Base-by-base conservation (phyloP, 2,888 invertebrate species). In the Xestia xanthographa region DNA sequence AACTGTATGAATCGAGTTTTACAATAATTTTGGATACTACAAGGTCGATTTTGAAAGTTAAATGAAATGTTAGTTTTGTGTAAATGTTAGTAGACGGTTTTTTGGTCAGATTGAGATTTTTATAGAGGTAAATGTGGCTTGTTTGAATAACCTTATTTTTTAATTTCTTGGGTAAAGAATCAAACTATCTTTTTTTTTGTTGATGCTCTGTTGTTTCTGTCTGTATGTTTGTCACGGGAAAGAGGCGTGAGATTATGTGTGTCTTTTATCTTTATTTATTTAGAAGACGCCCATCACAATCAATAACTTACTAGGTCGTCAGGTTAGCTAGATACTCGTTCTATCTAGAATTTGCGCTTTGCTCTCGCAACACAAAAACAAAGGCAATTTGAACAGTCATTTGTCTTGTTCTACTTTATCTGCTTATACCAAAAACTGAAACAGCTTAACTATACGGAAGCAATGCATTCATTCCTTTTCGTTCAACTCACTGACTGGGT, bases 1-100 rank as follows among this genome's bases (percentile, higher is more conserved):
- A 65, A 66, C 45, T 20, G 74, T 66, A 69, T 66, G 68, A 66
- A 62, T 80, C 50, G 38, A 60, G 84, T 75, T 72, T 75, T 77
- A 83, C 75, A 86, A 79, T 76, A 66, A 81, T 84, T 86, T 75
- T 68, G 58, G 68, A 81, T 76, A 69, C 72, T 56, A 58, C 81
- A 88, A 87, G 87, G 87, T 72, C 80, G 22, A 29, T 75, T 72
- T 84, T 83, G 87, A 82, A 87, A 86, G 78, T 62, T 79, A 69
- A 69, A 65, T 73, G 81, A 77, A 72, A 72, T 74, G 69, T 73
- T 9, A 29, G 56, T 78, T 78, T 71, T 72, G 11, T 74, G 71
- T 53, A 62, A 76, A 63, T 82, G 38, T 65, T 66, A 29, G n/a
- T 17, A 69, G 50, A 41, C 43, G 12, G 29, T 38, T 5, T 43